These are phyloP conservation scores for Eudemis profundana DNA, from an alignment of 2,888 invertebrate species.

Conservation along the genomic window DNA sequence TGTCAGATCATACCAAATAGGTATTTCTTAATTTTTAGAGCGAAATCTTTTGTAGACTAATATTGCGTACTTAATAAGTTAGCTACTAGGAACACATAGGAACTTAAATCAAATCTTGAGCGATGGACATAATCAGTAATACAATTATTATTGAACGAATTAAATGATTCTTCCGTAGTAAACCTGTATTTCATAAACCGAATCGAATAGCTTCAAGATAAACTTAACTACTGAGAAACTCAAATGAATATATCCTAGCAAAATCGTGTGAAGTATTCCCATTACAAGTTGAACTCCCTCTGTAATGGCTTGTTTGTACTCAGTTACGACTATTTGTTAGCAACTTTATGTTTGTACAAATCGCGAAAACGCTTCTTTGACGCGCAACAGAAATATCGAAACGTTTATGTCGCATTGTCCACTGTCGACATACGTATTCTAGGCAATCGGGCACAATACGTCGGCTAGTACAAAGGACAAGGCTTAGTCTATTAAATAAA, in stretches of 20 bases:
- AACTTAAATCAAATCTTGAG: too few species aligned
- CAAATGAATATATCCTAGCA: conserved; percentile 48
- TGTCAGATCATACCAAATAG: too few species aligned
- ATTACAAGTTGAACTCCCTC: conserved; percentile 52
- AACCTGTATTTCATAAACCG: conserved; percentile 9
- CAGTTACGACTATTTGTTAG: conserved; percentile 74
- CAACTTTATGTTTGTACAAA: conserved; percentile 61
- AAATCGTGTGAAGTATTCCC: conserved; percentile 58
- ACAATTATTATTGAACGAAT: conserved; percentile 1
- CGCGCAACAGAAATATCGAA: conserved; percentile 63
- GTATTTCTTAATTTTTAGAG: too few species aligned
- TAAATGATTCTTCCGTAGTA: background rate
- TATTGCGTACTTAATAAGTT: too few species aligned
- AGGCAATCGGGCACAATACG: conserved; percentile 51
- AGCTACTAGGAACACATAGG: too few species aligned
- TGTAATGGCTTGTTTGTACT: conserved; percentile 61
- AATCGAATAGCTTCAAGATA: background rate
- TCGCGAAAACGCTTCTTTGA: conserved; percentile 70
- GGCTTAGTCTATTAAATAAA: conserved; percentile 58
- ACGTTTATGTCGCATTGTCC: conserved; percentile 79
- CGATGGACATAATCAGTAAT: too few species aligned
- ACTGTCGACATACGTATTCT: conserved; percentile 51
- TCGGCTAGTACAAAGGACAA: conserved; percentile 60
- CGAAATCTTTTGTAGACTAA: too few species aligned
- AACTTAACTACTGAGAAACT: conserved; percentile 10